These are phyloP conservation scores for Tiliacea citrago DNA, from an alignment of 2,888 invertebrate genomes.

Conservation along the genomic window DNA sequence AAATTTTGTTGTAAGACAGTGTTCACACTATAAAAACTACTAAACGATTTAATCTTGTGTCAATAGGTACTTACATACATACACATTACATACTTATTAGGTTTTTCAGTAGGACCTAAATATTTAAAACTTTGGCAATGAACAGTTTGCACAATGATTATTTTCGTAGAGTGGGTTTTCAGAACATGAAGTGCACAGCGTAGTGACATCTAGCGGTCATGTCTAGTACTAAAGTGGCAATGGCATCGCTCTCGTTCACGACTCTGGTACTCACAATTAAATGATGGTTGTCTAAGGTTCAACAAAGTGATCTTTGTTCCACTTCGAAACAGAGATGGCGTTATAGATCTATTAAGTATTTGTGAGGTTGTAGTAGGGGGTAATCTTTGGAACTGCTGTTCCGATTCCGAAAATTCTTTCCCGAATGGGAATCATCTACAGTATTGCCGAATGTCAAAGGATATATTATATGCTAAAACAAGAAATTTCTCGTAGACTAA, in stretches of 20 bases:
- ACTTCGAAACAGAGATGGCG: slow-evolving; percentile 16
- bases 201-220: slow-evolving; percentile 34
- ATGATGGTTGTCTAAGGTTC: rapidly evolving
- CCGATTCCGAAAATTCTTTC: no score
- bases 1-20: not conserved
- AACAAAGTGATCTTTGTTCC: not conserved
- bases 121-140: not conserved
- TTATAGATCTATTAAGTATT: not conserved
- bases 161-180: not conserved
- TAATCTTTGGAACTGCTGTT: no score
- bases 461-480: no score
- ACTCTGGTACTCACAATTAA: not conserved
- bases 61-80: no score
- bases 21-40: no score
- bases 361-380: no score
- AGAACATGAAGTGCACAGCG: slow-evolving; percentile 1
- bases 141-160: not conserved
- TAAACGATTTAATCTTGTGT: not conserved
- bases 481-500: no score
- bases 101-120: not conserved
- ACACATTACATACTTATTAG: no score
- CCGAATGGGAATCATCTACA: no score
- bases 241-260: not conserved
- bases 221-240: not conserved
- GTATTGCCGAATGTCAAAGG: no score